Base-by-base conservation (phyloP, 1,140 invertebrate genomes). In the Ceratina australensis region DNA sequence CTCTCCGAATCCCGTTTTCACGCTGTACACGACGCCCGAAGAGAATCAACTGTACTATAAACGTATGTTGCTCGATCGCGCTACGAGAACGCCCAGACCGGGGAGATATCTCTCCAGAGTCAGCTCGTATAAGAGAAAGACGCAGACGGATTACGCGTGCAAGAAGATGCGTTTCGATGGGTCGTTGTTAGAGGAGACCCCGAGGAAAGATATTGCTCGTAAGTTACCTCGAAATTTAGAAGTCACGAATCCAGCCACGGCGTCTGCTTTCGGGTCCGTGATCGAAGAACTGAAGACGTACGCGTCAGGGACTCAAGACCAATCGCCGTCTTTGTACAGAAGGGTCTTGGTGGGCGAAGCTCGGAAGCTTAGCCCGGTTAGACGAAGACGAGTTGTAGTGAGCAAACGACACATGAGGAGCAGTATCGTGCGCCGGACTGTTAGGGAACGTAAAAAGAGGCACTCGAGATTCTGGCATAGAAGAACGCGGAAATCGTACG, bases 381-480 rank as follows among this genome's bases (percentile, higher is more conserved):
- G 80, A 67, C 68, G 69, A 22, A 83, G 42, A 13, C 81, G 81
- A 63, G 79, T 88, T 2, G 33, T 87, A n/a, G 78, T 85, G 0
- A 79, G 59, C 22, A 86, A 84, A 28, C 77, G 28, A 24, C 57
- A 59, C 1, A 88, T 81, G 20, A 82, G 87, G 60, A 88, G 86
- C 49, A 82, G 63, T 12, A 80, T 89, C 26, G 80, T 87, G 2
- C 81, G 84, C 0, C 87, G 87, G 18, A 26, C 79, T 7, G 69
- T 87, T 28, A 24, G 12, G 0, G 78, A 28, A 50, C 80, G 86
- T 20, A 87, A 52, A 54, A 20, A 15, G 54, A 63, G 33, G 8
- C 61, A 65, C 7, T 24, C 59, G 16, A 80, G 16, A 18, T 18
- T 18, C 8, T 15, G n/a, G n/a, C n/a, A 2, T 16, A 1, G 72